These are phyloP conservation scores for Hyperoplus lanceolatus DNA, from an alignment of 2,797 vertebrate species.

Conservation along the genomic window DNA sequence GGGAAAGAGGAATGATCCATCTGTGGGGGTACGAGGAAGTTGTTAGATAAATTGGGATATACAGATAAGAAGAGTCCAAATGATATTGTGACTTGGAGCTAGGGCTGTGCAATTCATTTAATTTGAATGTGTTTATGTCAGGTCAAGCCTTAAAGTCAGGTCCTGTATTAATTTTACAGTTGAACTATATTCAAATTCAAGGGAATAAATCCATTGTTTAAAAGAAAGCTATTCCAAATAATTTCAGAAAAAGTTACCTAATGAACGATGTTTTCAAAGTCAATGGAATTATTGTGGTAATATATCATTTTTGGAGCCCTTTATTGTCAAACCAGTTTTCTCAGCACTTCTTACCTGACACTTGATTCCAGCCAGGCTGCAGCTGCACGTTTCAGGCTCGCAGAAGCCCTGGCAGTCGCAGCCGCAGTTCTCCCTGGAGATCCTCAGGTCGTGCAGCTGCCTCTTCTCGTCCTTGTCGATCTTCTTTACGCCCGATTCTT, in stretches of 20 bases:
- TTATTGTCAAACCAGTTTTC: background rate
- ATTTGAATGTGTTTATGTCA: no score
- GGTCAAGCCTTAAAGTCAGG: no score
- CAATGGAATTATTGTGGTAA: no score
- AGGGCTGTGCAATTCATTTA: no score
- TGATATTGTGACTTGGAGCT: no score
- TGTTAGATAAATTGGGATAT: constrained; percentile 22
- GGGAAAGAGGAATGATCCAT: constrained; percentile 98
- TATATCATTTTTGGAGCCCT: background rate
- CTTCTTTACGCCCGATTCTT: constrained; percentile 93
- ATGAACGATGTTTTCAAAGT: no score
- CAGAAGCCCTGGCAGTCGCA: constrained; percentile 95
- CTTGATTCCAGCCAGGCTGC: constrained; percentile 95
- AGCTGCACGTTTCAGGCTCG: constrained; percentile 96
- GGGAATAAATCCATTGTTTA: no score
- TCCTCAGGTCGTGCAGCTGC: constrained; percentile 92
- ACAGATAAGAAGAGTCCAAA: background rate
- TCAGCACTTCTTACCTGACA: constrained; percentile 90
- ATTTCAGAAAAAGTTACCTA: no score
- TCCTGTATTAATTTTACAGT: no score
- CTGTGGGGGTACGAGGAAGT: constrained; percentile 74
- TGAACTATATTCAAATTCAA: no score
- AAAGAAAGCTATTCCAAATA: no score
- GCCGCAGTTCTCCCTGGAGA: constrained; percentile 95
- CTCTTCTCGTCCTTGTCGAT: constrained; percentile 96